Evolutionary conservation across 2,113 vertebrate species (phyloP), one percentile per base, ranked within the genome.

Genomic region (Passer montanus): DNA sequence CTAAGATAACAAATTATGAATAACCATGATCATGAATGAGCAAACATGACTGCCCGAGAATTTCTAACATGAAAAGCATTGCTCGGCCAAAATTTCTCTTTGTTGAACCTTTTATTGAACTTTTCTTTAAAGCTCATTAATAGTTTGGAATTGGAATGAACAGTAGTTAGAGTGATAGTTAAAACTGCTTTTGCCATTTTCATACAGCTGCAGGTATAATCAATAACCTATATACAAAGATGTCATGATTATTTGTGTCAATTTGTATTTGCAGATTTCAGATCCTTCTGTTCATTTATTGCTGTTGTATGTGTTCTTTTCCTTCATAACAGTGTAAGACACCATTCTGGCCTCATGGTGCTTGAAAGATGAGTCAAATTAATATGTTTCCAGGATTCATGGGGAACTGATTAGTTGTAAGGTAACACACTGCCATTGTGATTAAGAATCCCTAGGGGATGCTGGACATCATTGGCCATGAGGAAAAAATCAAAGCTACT

Each of bases 401-500:
- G 74, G 95, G 87, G 91, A 97, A 94, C 91, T 94, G 94, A 97
- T 96, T 95, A 96, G 78, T 89, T 95, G 84, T 94, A 96, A 96
- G 95, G 92, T 94, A 96, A 47, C 90, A 96, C 94, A 95, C 95
- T 96, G 94, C 83, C 93, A 91, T 94, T 77, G 67, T 91, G 91
- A 95, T 93, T 91, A 95, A 97, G 95, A 95, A 97, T 95, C 93
- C 87, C 79, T 97, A 86, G 87, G 91, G 95, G 88, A 93, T 95
- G 87, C 94, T 96, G 95, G 93, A 95, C 93, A 95, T 93, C 96
- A 95, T 81, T 90, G 95, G 86, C 85, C 94, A 93, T 96, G 95
- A 96, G 93, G 94, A 97, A 96, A 97, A 94, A 96, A 97, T 97
- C 94, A 96, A 96, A 97, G 88, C 87, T 95, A 96, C 94, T 97